Conservation (phyloP, 2,888 invertebrate genomes). For the Eupithecia insigniata region DNA sequence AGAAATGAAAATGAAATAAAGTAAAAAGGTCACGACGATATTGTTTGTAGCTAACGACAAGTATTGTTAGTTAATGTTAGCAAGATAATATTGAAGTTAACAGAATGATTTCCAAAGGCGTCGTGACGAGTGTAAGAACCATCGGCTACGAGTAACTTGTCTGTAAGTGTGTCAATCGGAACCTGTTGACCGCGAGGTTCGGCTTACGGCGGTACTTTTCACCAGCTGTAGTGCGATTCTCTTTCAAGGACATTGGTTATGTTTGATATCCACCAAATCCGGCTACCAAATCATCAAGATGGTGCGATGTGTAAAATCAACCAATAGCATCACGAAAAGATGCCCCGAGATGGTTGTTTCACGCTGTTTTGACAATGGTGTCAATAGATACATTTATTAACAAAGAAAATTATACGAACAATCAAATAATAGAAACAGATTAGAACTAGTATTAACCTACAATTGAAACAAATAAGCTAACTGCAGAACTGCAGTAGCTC, state of each 20-base stretch:
- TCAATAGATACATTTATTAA: no score
- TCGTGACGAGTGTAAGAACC: constrained; percentile 14
- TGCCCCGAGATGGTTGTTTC: no score
- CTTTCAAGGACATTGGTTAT: constrained; percentile 3
- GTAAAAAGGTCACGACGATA: no score
- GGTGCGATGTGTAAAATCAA: not conserved
- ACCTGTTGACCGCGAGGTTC: constrained; percentile 27
- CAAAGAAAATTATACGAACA: no score
- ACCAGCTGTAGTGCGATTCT: constrained; percentile 7
- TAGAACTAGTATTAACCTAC: no score
- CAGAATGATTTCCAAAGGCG: constrained; percentile 1
- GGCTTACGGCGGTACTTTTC: constrained; percentile 9
- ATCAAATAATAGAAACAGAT: no score
- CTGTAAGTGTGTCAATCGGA: constrained; percentile 30
- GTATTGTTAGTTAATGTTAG: not conserved
- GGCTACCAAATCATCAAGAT: no score
- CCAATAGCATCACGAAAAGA: not conserved
- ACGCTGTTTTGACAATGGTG: no score
- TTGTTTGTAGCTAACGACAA: no score
- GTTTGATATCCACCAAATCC: not conserved
- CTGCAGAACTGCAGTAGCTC: no score
- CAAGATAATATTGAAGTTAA: not conserved
- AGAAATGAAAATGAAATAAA: no score
- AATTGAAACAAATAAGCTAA: no score
- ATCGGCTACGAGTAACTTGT: constrained; percentile 32